These are phyloP conservation scores for Centropus bengalensis DNA, from an alignment of 2,113 vertebrate species.

Conservation along the genomic window DNA sequence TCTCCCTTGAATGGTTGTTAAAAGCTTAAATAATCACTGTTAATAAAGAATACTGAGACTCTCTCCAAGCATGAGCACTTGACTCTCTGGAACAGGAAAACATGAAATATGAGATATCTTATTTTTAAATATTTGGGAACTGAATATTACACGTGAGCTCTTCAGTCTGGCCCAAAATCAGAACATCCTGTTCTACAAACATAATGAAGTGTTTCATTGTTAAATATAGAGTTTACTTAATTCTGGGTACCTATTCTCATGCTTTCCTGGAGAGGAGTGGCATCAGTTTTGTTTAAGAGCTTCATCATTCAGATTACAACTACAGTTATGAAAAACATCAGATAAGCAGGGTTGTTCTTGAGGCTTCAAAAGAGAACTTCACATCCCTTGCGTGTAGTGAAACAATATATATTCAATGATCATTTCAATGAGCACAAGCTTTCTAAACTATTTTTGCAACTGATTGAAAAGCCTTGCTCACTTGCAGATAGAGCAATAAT, in stretches of 20 bases:
- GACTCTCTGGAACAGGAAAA: background rate
- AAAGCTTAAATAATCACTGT: constrained; percentile 28
- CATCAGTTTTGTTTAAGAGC: background rate
- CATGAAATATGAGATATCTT: background rate
- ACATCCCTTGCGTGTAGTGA: background rate
- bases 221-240: background rate
- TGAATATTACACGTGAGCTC: background rate
- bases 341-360: background rate
- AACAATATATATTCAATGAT: background rate
- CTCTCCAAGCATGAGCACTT: background rate
- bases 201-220: background rate
- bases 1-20: background rate
- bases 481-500: constrained; percentile 68
- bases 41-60: background rate
- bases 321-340: background rate
- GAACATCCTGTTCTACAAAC: background rate
- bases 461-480: constrained; percentile 61
- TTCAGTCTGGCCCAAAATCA: background rate
- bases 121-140: background rate
- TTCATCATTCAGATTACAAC: background rate
- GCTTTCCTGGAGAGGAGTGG: background rate
- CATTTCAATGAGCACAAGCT: background rate
- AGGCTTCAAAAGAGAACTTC: background rate
- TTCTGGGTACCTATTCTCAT: background rate
- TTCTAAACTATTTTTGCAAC: background rate